Conservation (phyloP, 64 coral and sea anemone genomes). For the Montipora foliosa region DNA sequence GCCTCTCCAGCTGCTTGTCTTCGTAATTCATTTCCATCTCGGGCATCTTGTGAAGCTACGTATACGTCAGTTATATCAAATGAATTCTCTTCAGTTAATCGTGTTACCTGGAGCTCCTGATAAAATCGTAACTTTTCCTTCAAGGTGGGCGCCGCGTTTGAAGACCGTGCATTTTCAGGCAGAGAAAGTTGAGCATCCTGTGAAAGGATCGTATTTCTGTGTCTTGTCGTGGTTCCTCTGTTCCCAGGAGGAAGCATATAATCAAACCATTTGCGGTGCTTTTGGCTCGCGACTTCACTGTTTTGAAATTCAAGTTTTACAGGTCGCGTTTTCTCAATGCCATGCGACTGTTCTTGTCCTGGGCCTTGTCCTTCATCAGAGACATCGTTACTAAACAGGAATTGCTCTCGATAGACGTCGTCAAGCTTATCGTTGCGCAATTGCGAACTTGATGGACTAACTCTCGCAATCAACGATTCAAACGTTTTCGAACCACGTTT, state of each 20-base stretch:
- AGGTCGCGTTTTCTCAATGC: neutral
- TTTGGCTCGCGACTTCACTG: conserved; percentile 17
- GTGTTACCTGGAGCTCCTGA: conserved; percentile 11
- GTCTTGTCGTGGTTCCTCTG: neutral
- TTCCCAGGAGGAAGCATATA: conserved; percentile 71
- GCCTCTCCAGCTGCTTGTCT: conserved; percentile 73
- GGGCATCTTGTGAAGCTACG: conserved; percentile 37
- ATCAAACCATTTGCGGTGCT: conserved; percentile 39
- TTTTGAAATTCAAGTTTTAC: neutral
- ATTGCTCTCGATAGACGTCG: neutral
- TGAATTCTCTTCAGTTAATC: conserved; percentile 25
- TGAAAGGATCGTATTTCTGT: too few species aligned
- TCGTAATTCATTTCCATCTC: conserved; percentile 50
- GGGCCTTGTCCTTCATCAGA: neutral
- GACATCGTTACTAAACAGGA: neutral
- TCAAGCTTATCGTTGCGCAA: neutral
- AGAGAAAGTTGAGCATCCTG: neutral
- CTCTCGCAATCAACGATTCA: neutral
- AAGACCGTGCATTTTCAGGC: neutral
- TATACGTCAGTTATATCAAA: conserved; percentile 70
- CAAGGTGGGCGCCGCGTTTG: neutral
- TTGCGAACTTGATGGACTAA: neutral
- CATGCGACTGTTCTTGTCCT: neutral
- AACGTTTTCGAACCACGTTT: neutral
- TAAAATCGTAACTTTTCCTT: conserved; percentile 66